These are phyloP conservation scores for Unio delphinus DNA, from an alignment of 2,888 invertebrate species.

Conservation along the genomic window DNA sequence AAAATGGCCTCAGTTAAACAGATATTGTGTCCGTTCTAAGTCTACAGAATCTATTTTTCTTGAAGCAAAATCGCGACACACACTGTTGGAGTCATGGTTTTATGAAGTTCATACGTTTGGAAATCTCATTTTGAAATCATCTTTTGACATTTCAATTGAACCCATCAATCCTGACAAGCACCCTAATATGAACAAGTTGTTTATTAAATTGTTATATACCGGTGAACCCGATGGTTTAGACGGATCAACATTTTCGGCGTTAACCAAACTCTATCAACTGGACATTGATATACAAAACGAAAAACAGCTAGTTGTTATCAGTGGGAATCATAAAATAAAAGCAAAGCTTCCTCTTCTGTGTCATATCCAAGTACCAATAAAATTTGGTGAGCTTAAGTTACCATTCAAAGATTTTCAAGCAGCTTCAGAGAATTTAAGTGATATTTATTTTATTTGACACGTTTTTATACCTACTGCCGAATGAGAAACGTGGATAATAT, in stretches of 20 bases:
- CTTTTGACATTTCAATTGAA: constrained; percentile 37
- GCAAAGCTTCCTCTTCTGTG: constrained; percentile 28
- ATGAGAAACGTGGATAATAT: too few species aligned
- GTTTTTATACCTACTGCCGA: too few species aligned
- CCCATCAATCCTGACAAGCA: constrained; percentile 39
- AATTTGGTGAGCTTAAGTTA: constrained; percentile 38
- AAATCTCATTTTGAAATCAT: constrained; percentile 25
- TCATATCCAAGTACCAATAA: constrained; percentile 42
- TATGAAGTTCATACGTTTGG: constrained; percentile 38
- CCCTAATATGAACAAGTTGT: constrained; percentile 43
- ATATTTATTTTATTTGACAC: too few species aligned
- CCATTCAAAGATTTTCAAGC: background rate
- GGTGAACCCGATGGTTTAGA: constrained; percentile 12
- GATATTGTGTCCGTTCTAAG: too few species aligned
- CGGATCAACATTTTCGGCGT: constrained; percentile 10
- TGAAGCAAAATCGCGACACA: constrained; percentile 5
- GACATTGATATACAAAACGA: constrained; percentile 26
- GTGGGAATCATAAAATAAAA: constrained; percentile 22
- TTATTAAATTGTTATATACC: constrained; percentile 34
- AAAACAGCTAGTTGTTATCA: constrained; percentile 24
- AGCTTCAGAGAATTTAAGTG: too few species aligned
- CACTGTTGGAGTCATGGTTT: constrained; percentile 37
- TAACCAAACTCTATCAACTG: constrained; percentile 34
- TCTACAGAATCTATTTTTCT: too few species aligned
- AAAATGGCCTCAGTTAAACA: too few species aligned